Conservation (phyloP, 2,797 vertebrate genomes). For the Sebastes miniatus region DNA sequence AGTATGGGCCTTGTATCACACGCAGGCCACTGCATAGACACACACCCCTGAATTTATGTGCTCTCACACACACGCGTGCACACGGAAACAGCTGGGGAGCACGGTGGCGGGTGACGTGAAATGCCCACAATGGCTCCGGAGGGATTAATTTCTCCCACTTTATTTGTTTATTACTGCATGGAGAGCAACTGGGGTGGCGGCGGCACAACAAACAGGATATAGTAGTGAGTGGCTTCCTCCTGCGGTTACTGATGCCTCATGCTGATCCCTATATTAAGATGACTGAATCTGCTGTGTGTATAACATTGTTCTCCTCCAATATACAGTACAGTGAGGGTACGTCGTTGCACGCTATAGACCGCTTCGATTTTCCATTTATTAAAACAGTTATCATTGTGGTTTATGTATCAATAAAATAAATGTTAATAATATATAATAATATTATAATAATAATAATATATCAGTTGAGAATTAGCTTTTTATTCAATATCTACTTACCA, state of each 20-base stretch:
- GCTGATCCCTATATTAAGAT: slow-evolving; percentile 54
- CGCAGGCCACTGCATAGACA: slow-evolving; percentile 22
- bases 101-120: slow-evolving; percentile 61
- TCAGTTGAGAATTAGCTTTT: background rate
- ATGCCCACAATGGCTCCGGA: slow-evolving; percentile 68
- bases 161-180: slow-evolving; percentile 73
- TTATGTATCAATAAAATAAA: background rate
- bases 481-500: background rate
- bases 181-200: slow-evolving; percentile 61
- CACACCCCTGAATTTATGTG: slow-evolving; percentile 39
- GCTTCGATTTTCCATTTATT: background rate
- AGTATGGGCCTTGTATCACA: slow-evolving; percentile 41
- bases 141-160: slow-evolving; percentile 71
- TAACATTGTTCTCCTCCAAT: background rate
- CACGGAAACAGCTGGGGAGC: slow-evolving; percentile 61
- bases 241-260: slow-evolving; percentile 60
- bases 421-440: background rate
- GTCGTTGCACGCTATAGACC: background rate
- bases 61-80: slow-evolving; percentile 25
- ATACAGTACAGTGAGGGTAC: background rate
- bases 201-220: slow-evolving; percentile 65
- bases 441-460: background rate
- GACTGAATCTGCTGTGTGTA: slow-evolving; percentile 10
- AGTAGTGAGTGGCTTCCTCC: slow-evolving; percentile 60
- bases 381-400: background rate